Conservation (phyloP, 2,113 vertebrate genomes). For the Sula dactylatra region DNA sequence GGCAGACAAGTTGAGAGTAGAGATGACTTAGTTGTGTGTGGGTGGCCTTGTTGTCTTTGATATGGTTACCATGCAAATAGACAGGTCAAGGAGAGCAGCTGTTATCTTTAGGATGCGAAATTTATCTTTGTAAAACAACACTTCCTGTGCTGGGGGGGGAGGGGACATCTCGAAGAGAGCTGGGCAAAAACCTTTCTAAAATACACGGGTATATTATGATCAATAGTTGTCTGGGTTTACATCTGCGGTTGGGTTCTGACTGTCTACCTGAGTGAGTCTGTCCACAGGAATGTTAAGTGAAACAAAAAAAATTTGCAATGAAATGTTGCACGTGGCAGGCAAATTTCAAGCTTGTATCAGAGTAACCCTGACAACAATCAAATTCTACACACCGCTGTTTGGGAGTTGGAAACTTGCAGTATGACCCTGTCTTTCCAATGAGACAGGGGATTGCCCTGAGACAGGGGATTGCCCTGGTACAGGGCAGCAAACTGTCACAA, state of each 20-base stretch:
- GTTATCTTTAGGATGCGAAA: background rate
- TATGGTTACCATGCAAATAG: background rate
- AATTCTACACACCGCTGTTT: background rate
- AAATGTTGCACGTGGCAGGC: background rate
- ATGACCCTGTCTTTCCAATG: background rate
- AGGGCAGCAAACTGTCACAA: background rate
- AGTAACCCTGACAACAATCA: background rate
- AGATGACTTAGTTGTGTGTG: background rate
- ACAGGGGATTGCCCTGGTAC: background rate
- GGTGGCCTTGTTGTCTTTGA: background rate
- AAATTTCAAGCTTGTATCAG: background rate
- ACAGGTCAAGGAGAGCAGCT: background rate
- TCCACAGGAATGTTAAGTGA: background rate
- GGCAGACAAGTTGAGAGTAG: background rate
- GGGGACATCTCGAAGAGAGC: background rate
- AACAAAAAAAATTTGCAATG: background rate
- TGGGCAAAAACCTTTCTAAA: background rate
- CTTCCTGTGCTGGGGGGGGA: background rate
- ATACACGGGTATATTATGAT: background rate
- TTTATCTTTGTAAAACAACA: background rate
- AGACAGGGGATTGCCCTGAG: background rate
- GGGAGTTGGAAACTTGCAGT: background rate
- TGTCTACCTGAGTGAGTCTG: background rate
- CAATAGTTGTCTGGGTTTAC: background rate
- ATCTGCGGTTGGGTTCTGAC: background rate